Evolutionary conservation across 2,113 vertebrate genomes (phyloP).

Genomic region (Pygoscelis adeliae): DNA sequence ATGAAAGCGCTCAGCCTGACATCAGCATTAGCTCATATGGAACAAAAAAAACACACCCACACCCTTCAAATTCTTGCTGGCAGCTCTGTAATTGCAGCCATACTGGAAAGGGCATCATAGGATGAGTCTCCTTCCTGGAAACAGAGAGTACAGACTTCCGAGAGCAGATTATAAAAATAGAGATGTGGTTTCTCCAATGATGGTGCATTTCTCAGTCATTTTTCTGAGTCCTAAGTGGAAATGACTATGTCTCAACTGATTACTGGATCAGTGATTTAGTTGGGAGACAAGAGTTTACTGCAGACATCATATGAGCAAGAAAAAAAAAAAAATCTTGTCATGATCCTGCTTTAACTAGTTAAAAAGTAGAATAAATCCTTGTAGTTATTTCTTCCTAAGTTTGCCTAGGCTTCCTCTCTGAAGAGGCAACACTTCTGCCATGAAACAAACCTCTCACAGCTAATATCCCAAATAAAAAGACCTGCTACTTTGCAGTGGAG

Average conservation of each 20-base stretch:
- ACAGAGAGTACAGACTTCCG: not conserved
- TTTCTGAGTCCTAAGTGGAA: slow-evolving; percentile 14
- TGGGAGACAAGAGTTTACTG: not conserved
- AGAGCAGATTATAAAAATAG: slow-evolving; percentile 35
- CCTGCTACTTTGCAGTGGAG: not conserved
- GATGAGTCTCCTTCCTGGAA: slow-evolving; percentile 59
- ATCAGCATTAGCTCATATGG: not conserved
- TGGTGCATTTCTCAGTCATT: not conserved
- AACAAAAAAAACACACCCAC: not conserved
- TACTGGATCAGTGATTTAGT: not conserved
- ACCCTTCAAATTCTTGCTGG: not conserved
- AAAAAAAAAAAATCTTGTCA: not conserved
- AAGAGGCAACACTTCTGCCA: not conserved
- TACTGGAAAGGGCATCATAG: slow-evolving; percentile 11
- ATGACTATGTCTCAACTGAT: not conserved
- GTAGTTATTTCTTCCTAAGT: not conserved
- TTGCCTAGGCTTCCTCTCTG: not conserved
- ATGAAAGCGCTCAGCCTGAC: not conserved
- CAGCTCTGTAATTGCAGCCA: not conserved
- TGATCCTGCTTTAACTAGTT: not conserved
- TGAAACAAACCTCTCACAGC: not conserved
- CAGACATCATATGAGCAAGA: not conserved
- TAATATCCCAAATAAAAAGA: not conserved
- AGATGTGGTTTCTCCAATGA: slow-evolving; percentile 13
- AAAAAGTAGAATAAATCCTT: not conserved